Percentiles rank a stretch among this genome's conserved stretches.
Evolutionary conservation across 2,888 invertebrate genomes (phyloP).

Genomic region (Cecidostiba fungosa): DNA sequence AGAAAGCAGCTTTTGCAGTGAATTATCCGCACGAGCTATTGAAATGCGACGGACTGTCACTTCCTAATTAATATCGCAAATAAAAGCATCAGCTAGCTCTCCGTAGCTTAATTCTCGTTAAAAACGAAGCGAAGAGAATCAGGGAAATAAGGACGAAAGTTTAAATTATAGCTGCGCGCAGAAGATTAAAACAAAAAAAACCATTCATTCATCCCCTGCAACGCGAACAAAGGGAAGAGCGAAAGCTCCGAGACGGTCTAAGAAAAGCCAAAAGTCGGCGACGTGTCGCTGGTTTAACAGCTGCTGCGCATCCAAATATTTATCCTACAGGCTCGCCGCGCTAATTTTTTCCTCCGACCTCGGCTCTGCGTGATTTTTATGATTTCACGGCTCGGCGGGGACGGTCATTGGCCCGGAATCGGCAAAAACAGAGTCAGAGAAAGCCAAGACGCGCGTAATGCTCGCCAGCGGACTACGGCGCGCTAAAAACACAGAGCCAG

Average conservation of each 20-base stretch:
- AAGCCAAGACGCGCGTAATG: slow-evolving; percentile 39
- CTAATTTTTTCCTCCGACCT: slow-evolving; percentile 32
- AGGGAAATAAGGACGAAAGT: neutral
- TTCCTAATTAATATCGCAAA: neutral
- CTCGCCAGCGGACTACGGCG: slow-evolving; percentile 12
- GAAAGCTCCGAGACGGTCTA: neutral
- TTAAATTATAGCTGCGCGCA: neutral
- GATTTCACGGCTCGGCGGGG: slow-evolving; percentile 55
- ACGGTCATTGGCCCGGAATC: slow-evolving; percentile 43
- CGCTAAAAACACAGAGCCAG: slow-evolving; percentile 53
- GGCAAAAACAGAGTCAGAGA: neutral
- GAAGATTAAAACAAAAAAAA: slow-evolving; percentile 28
- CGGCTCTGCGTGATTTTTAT: slow-evolving; percentile 52
- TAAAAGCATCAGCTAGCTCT: neutral
- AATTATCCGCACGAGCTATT: no score
- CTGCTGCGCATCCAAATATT: slow-evolving; percentile 53
- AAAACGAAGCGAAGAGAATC: neutral
- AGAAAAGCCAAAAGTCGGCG: slow-evolving; percentile 25
- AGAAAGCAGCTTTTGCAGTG: no score
- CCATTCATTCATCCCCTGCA: neutral
- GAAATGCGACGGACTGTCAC: neutral
- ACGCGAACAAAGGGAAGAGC: neutral
- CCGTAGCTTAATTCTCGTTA: neutral
- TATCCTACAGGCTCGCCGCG: slow-evolving; percentile 27
- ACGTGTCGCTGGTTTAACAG: neutral